Evolutionary conservation across 2,113 vertebrate species (phyloP).

Genomic region (Sapayoa aenigma): DNA sequence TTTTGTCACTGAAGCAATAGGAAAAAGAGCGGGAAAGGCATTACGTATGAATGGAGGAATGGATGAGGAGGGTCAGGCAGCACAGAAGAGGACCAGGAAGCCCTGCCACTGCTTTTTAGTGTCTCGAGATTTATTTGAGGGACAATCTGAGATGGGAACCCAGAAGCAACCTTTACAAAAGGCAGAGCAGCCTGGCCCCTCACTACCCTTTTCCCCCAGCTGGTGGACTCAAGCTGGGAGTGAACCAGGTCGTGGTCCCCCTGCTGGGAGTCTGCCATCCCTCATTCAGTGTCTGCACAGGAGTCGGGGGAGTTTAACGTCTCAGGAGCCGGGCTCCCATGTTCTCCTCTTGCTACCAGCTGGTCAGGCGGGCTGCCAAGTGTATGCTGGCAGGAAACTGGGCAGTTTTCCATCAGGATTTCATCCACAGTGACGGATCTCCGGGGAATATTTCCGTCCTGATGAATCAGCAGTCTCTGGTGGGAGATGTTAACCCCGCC

Average conservation of each 20-base stretch:
- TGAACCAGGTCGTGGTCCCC: accelerated
- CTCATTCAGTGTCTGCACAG: not conserved
- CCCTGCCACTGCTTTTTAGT: not conserved
- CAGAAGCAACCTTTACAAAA: not conserved
- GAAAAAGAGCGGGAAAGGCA: not conserved
- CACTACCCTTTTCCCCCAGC: not conserved
- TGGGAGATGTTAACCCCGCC: not conserved
- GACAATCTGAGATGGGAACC: not conserved
- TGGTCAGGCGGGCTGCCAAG: conserved; percentile 57
- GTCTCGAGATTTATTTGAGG: not conserved
- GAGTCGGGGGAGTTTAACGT: not conserved
- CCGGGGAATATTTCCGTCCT: conserved; percentile 24
- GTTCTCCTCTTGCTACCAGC: conserved; percentile 57
- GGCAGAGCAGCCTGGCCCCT: not conserved
- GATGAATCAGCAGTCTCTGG: conserved; percentile 59
- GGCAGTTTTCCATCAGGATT: conserved; percentile 51
- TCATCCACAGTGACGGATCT: not conserved
- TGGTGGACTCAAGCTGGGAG: not conserved
- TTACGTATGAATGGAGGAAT: not conserved
- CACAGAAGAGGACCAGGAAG: not conserved
- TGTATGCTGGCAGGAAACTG: conserved; percentile 47
- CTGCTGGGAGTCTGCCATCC: not conserved
- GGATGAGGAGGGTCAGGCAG: not conserved
- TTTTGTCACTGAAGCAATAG: not conserved
- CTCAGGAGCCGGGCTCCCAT: conserved; percentile 10